Evolutionary conservation across 2,797 vertebrate species (phyloP).

Genomic region (Hybognathus amarus): DNA sequence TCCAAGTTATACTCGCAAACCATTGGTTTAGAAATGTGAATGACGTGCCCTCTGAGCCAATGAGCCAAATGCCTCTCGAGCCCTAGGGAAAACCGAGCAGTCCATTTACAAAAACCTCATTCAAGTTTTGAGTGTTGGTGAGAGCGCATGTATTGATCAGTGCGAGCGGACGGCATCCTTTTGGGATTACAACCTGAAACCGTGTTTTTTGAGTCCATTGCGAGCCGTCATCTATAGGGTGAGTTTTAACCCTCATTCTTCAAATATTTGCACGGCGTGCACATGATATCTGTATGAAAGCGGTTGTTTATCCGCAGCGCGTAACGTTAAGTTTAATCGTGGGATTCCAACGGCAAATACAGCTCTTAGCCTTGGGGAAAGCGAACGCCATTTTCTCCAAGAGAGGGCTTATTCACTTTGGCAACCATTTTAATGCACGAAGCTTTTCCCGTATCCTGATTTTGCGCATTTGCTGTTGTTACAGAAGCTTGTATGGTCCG

Average conservation of each 20-base stretch:
- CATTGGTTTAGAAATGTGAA: slow-evolving; percentile 69
- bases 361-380: slow-evolving; percentile 58
- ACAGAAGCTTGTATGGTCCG: background rate
- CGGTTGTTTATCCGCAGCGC: slow-evolving; percentile 1
- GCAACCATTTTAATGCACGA: slow-evolving; percentile 69
- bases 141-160: slow-evolving; percentile 53
- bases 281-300: background rate
- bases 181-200: slow-evolving; percentile 67
- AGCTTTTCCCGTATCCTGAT: background rate
- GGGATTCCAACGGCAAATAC: slow-evolving; percentile 58
- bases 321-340: slow-evolving; percentile 53
- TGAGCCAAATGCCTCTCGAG: slow-evolving; percentile 60
- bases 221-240: slow-evolving; percentile 63
- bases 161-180: slow-evolving; percentile 31
- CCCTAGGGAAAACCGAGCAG: slow-evolving; percentile 69
- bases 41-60: slow-evolving; percentile 66
- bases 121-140: slow-evolving; percentile 75
- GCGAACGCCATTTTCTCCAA: slow-evolving; percentile 77
- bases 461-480: background rate
- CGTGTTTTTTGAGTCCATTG: slow-evolving; percentile 19
- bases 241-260: slow-evolving; percentile 54
- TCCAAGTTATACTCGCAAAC: slow-evolving; percentile 13
- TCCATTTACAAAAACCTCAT: slow-evolving; percentile 77
- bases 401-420: slow-evolving; percentile 67
- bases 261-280: background rate